Conservation (phyloP, 2,113 vertebrate genomes). For the Myrmophylax atrothorax region DNA sequence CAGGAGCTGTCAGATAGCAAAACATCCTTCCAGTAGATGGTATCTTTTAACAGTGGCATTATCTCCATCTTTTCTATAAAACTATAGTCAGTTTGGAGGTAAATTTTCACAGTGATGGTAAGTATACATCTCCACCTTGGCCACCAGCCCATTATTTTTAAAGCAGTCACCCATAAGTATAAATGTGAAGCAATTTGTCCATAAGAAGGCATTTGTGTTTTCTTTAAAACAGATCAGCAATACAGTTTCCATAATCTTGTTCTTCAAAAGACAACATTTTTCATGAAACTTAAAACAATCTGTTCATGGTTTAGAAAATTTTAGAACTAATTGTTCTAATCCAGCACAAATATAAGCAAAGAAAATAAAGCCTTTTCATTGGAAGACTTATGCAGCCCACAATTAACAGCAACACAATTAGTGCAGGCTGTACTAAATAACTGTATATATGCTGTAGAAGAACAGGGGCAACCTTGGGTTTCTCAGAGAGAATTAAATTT, state of each 20-base stretch:
- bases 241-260: neutral
- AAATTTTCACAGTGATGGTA: neutral
- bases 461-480: neutral
- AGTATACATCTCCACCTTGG: neutral
- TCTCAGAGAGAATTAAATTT: neutral
- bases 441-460: neutral
- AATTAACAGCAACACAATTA: neutral
- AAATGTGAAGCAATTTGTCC: neutral
- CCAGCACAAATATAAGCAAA: neutral
- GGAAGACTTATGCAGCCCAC: neutral
- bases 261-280: neutral
- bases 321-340: neutral
- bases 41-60: neutral
- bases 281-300: neutral
- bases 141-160: neutral
- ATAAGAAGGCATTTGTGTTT: neutral
- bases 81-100: neutral
- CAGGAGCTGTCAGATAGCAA: neutral
- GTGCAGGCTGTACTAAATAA: neutral
- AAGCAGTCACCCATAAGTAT: neutral
- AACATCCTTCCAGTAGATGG: neutral
- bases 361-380: neutral
- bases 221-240: neutral
- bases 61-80: neutral
- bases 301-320: neutral